A percentile compares a stretch with the other conserved stretches of the same genome.
phyloP scores from a whole-genome alignment of 1,140 invertebrate species.

The Luehdorfia chinensis region DNA sequence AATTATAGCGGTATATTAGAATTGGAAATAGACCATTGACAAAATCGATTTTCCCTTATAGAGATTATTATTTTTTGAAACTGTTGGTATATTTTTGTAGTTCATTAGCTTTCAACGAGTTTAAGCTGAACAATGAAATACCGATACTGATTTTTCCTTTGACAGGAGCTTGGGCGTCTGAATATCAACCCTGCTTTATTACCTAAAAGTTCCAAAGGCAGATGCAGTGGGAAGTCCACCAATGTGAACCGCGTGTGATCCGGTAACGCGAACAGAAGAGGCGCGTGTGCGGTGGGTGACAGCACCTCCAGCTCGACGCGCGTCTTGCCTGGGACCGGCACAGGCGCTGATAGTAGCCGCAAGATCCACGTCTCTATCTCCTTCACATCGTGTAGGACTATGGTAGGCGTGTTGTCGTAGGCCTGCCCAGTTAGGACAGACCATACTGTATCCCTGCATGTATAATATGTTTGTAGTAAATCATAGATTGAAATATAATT shows the following conservation, averaged over 20 bases:
- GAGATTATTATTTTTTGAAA: too few species aligned
- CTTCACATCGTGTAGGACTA: slow-evolving; percentile 95
- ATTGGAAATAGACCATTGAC: too few species aligned
- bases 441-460: slow-evolving; percentile 96
- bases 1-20: too few species aligned
- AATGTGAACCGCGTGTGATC: slow-evolving; percentile 97
- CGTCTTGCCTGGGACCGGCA: slow-evolving; percentile 98
- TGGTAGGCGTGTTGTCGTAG: slow-evolving; percentile 87
- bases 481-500: too few species aligned
- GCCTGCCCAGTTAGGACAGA: slow-evolving; percentile 87
- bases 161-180: too few species aligned
- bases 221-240: slow-evolving; percentile 98
- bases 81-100: too few species aligned
- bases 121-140: too few species aligned
- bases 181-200: too few species aligned
- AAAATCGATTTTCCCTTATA: too few species aligned
- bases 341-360: slow-evolving; percentile 95
- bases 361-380: slow-evolving; percentile 99
- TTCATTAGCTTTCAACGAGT: too few species aligned
- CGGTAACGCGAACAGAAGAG: slow-evolving; percentile 96
- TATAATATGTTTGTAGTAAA: slow-evolving; percentile 28
- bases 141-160: too few species aligned
- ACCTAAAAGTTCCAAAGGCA: slow-evolving; percentile 96
- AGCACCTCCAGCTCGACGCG: slow-evolving; percentile 96
- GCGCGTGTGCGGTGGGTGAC: slow-evolving; percentile 90